These are phyloP conservation scores for Tromatobia lineatoria DNA, from an alignment of 2,888 invertebrate species.

Conservation along the genomic window DNA sequence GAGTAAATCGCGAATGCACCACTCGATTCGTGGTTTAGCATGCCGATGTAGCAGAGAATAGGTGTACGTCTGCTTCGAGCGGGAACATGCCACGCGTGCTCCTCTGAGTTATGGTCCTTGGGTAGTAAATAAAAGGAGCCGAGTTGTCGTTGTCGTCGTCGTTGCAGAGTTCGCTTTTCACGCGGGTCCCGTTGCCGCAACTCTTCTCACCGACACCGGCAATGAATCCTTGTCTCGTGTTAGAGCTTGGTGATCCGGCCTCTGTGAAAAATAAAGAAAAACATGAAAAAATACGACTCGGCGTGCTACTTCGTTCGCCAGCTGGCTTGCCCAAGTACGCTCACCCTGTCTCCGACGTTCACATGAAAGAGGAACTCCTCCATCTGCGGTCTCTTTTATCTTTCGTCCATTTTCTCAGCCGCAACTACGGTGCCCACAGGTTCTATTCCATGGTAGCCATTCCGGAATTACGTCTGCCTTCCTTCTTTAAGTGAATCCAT, in stretches of 20 bases:
- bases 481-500: slow-evolving; percentile 49
- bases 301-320: slow-evolving; percentile 40
- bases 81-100: slow-evolving; percentile 48
- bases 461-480: slow-evolving; percentile 70
- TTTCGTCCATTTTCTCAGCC: slow-evolving; percentile 57
- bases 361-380: slow-evolving; percentile 63
- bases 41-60: slow-evolving; percentile 11
- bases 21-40: slow-evolving; percentile 67
- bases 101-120: slow-evolving; percentile 70
- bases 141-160: slow-evolving; percentile 60
- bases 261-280: slow-evolving; percentile 57
- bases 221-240: slow-evolving; percentile 69
- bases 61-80: slow-evolving; percentile 46
- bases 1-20: slow-evolving; percentile 44
- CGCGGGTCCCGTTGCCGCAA: slow-evolving; percentile 25
- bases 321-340: slow-evolving; percentile 41
- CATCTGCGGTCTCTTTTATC: slow-evolving; percentile 67
- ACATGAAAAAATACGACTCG: slow-evolving; percentile 42
- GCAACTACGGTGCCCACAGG: slow-evolving; percentile 38
- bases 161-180: slow-evolving; percentile 56
- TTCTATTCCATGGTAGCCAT: slow-evolving; percentile 57
- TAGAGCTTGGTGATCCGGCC: slow-evolving; percentile 26
- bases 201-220: slow-evolving; percentile 61
- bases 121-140: slow-evolving; percentile 71
- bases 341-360: slow-evolving; percentile 34